A percentile compares a stretch with the other conserved stretches of the same genome.
These are phyloP conservation scores for Aviceda subcristata DNA, from an alignment of 2,113 vertebrate species.

Conservation along the genomic window DNA sequence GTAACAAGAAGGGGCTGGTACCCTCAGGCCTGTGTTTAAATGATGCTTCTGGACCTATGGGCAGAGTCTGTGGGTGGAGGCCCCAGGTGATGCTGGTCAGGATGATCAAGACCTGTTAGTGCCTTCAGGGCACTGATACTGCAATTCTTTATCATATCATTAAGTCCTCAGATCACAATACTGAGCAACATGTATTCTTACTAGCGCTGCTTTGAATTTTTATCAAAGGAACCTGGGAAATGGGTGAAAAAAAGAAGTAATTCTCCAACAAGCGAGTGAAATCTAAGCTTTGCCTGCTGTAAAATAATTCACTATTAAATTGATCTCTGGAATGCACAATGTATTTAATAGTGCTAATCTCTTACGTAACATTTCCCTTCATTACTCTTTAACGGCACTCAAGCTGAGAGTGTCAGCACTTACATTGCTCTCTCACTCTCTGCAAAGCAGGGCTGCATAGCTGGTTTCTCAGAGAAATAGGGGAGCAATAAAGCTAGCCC, in stretches of 20 bases:
- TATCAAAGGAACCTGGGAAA: conserved; percentile 3
- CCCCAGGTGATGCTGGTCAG: background rate
- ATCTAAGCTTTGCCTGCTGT: background rate
- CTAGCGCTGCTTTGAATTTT: background rate
- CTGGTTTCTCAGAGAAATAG: background rate
- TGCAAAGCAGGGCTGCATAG: background rate
- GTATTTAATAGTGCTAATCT: conserved; percentile 31
- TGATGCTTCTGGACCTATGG: background rate
- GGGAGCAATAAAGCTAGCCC: background rate
- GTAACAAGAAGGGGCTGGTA: rapidly evolving
- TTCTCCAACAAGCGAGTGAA: background rate
- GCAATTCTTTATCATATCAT: background rate
- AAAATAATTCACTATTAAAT: conserved; percentile 42
- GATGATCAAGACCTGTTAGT: background rate
- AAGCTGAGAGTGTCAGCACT: conserved; percentile 25
- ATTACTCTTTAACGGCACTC: conserved; percentile 38
- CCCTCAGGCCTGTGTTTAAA: background rate
- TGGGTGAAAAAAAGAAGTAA: background rate
- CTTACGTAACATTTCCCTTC: conserved; percentile 42
- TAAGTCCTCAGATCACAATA: background rate
- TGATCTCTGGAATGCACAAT: conserved; percentile 33
- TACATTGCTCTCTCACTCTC: background rate
- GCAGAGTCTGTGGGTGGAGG: background rate
- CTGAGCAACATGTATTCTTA: background rate
- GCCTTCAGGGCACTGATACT: background rate